Conservation (phyloP, 2,888 invertebrate genomes). For the Thyatira batis region DNA sequence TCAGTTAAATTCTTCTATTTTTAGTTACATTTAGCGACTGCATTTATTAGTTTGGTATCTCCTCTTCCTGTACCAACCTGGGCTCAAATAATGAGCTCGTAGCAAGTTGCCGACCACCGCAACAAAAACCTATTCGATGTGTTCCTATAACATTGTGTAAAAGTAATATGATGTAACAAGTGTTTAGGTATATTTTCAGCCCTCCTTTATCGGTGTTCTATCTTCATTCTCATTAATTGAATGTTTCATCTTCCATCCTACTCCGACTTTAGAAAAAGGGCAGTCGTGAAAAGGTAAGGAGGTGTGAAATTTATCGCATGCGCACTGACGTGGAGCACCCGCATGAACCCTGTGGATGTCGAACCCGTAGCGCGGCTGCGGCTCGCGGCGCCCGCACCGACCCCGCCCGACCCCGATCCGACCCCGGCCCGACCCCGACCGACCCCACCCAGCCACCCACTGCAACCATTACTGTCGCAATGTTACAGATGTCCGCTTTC, state of each 20-base stretch:
- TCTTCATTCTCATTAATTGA: conserved; percentile 77
- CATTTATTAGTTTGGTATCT: not conserved
- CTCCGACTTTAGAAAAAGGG: conserved; percentile 90
- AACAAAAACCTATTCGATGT: not conserved
- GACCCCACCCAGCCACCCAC: conserved; percentile 20
- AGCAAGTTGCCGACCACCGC: not conserved
- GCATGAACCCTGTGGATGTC: conserved; percentile 70
- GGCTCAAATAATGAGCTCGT: not conserved
- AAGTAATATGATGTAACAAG: conserved; percentile 24
- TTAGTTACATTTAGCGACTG: not conserved
- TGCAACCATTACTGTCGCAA: conserved; percentile 33
- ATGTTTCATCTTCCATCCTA: conserved; percentile 81
- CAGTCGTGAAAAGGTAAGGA: conserved; percentile 92
- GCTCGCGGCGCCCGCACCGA: conserved; percentile 22
- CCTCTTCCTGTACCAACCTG: not conserved
- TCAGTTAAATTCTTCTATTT: not conserved
- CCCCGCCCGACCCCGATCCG: conserved; percentile 26
- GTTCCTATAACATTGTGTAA: conserved; percentile 4
- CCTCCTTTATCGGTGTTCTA: conserved; percentile 54
- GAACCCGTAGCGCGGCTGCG: conserved; percentile 33
- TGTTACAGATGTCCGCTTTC: conserved; percentile 57
- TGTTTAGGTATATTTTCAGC: conserved; percentile 26
- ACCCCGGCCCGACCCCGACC: conserved; percentile 38
- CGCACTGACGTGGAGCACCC: conserved; percentile 68
- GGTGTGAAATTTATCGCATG: conserved; percentile 72